Evolutionary conservation across 2,113 vertebrate genomes (phyloP).

Genomic region (Xerus inauris): DNA sequence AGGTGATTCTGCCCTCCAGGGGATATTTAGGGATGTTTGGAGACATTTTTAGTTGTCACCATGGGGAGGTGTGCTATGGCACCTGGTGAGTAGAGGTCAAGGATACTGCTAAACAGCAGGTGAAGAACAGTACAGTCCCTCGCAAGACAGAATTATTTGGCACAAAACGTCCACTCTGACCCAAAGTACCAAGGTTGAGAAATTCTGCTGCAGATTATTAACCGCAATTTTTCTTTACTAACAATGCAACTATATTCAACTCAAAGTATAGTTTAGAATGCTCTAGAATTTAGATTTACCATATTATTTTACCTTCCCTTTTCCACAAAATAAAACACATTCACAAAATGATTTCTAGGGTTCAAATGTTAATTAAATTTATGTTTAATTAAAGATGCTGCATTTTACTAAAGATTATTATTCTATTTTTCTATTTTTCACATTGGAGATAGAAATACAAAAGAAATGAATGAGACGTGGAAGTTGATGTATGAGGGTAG

Average conservation of each 20-base stretch:
- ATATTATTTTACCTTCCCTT: neutral
- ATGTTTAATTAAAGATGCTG: neutral
- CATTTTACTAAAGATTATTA: conserved; percentile 1
- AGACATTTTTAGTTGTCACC: neutral
- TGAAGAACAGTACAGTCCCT: neutral
- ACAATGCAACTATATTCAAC: neutral
- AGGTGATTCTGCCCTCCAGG: neutral
- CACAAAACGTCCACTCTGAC: neutral
- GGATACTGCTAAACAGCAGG: neutral
- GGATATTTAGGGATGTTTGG: neutral
- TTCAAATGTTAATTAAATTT: conserved; percentile 35
- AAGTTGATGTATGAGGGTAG: neutral
- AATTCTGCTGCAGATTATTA: neutral
- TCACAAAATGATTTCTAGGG: neutral
- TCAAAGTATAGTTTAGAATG: conserved; percentile 5
- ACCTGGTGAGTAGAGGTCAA: neutral
- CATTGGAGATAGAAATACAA: neutral
- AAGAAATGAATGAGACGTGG: neutral
- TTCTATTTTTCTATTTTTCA: neutral
- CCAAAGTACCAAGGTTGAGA: neutral
- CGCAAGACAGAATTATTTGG: neutral
- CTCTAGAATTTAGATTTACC: neutral
- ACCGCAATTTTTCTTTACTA: neutral
- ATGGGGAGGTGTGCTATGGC: neutral
- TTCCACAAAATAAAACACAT: neutral